Evolutionary conservation across 2,113 vertebrate species (phyloP).

Genomic region (Turdus rufiventris): DNA sequence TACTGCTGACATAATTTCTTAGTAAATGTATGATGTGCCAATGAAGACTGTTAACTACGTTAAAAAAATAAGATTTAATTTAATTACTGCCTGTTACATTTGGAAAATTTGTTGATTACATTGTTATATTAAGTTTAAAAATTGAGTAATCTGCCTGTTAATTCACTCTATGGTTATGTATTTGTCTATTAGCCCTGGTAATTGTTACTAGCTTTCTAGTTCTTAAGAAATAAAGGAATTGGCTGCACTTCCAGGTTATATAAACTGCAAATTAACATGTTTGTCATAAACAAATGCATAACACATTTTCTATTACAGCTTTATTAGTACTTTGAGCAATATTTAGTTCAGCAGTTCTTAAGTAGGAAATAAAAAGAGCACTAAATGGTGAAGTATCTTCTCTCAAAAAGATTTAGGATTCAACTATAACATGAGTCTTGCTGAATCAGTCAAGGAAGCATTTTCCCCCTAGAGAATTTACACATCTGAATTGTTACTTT

Average conservation of each 20-base stretch:
- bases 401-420: background rate
- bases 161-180: background rate
- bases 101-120: background rate
- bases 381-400: background rate
- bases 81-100: background rate
- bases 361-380: background rate
- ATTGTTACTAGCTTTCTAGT: background rate
- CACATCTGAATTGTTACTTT: background rate
- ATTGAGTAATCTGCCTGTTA: background rate
- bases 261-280: background rate
- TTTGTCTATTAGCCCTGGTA: background rate
- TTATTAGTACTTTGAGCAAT: background rate
- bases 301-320: background rate
- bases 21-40: background rate
- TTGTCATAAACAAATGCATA: constrained; percentile 5
- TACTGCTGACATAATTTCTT: background rate
- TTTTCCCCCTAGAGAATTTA: background rate
- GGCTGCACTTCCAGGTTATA: background rate
- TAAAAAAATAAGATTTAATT: background rate
- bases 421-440: background rate
- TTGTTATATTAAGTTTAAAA: background rate
- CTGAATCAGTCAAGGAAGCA: background rate
- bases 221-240: background rate
- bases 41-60: background rate
- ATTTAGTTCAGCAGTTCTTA: background rate